Evolutionary conservation across 2,797 vertebrate species (phyloP), one percentile per base, ranked within the genome.

Genomic region (Mus caroli): DNA sequence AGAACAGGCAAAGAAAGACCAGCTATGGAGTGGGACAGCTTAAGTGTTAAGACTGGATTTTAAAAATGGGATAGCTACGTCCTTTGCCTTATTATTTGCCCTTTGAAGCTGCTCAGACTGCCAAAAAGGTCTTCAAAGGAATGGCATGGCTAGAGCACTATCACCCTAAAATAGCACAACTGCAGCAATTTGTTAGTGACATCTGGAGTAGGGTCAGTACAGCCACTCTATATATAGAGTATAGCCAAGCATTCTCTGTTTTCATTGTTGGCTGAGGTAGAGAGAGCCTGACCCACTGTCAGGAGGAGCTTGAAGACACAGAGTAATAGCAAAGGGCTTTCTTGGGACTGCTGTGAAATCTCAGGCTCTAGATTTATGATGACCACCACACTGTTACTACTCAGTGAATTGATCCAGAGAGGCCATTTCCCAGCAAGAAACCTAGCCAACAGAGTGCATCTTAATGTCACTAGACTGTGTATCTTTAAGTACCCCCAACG

Each of bases 361-460:
- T 20, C 43, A 2, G 15, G 43, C 90, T 95, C 96, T 83, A 82
- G 88, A 92, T 94, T 97, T 75, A 92, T 92, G 92, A 87, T 94
- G 73, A 97, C 84, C 94, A 91, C 94, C 95, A 54, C n/a, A 82
- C 84, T 96, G 92, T 94, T 93, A 95, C 60, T 97, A 82, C 34
- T 97, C 67, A 60, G 40, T 87, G 20, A 90, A 64, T 52, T 88
- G 93, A 92, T 95, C 22, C 64, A 88, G 60, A 67, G 46, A 94
- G 79, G 88, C 50, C 82, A 73, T 90, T 96, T 91, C 79, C 67
- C 50, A 94, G 75, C 22, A 91, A 96, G 73, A 97, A 90, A 91
- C 9, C 64, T 71, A 95, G 92, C 78, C 67, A 87, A 85, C 34
- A 69, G 56, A 90, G 95, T 67, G 40, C 58, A 93, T 88, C 86